A percentile compares a stretch with the other conserved stretches of the same genome.
Evolutionary conservation across 92 coral and sea anemone species (phyloP).

Genomic region (Hydrozoanthus gracilis): DNA sequence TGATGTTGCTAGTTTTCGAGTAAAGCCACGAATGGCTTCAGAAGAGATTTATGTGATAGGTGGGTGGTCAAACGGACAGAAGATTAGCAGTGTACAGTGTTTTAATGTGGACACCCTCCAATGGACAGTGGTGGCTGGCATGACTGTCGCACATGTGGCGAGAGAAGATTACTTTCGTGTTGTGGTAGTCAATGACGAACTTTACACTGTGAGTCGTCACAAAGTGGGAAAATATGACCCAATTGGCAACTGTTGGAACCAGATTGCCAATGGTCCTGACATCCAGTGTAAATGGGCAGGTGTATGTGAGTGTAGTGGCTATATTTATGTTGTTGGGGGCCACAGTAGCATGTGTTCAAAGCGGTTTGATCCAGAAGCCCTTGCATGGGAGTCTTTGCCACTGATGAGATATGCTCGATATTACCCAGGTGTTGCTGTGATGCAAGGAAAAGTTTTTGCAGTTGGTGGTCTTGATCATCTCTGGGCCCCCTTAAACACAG

Average conservation of each 20-base stretch:
- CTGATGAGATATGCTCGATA: conserved; percentile 96
- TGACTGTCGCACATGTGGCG: conserved; percentile 96
- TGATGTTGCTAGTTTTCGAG: conserved; percentile 83
- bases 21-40: conserved; percentile 98
- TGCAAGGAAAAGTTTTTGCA: conserved; percentile 91
- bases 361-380: conserved; percentile 90
- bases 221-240: conserved; percentile 99
- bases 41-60: conserved; percentile 98
- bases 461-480: conserved; percentile 99
- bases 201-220: conserved; percentile 97
- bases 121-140: conserved; percentile 96
- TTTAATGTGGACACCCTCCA: conserved; percentile 97
- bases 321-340: conserved; percentile 97
- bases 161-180: conserved; percentile 97
- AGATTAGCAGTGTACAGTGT: conserved; percentile 97
- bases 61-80: conserved; percentile 99
- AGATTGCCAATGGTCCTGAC: conserved; percentile 96
- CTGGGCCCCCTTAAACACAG: conserved; percentile 97
- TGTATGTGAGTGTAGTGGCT: conserved; percentile 91
- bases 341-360: conserved; percentile 99
- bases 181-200: conserved; percentile 93
- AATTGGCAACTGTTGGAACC: conserved; percentile 92
- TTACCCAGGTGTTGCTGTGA: conserved; percentile 98
- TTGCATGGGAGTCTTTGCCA: conserved; percentile 88
- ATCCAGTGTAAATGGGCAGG: conserved; percentile 99